Evolutionary conservation across 2,113 vertebrate species (phyloP).

Genomic region (Hydropotes inermis): DNA sequence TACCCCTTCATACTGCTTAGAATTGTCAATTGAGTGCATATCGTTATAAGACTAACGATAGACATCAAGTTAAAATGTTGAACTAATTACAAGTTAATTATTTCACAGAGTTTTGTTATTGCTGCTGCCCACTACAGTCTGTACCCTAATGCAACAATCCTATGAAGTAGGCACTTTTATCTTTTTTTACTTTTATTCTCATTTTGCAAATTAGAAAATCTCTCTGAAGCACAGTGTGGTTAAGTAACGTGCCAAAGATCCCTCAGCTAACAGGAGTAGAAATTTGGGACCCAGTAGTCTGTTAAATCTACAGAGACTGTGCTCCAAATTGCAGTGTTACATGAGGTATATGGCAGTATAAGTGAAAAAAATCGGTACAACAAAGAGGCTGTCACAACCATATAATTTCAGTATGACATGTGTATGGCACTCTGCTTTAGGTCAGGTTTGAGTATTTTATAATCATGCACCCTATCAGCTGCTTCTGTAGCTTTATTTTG

Average conservation of each 20-base stretch:
- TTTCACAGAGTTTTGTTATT: slow-evolving; percentile 34
- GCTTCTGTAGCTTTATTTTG: slow-evolving; percentile 27
- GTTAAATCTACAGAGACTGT: not conserved
- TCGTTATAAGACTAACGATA: not conserved
- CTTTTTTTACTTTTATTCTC: not conserved
- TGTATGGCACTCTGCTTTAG: not conserved
- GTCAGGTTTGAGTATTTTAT: slow-evolving; percentile 10
- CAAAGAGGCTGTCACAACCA: not conserved
- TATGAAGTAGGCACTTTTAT: not conserved
- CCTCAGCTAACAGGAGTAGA: not conserved
- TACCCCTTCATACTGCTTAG: not conserved
- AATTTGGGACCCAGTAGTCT: slow-evolving; percentile 12
- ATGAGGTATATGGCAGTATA: not conserved
- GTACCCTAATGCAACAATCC: not conserved
- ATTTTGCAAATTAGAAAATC: slow-evolving; percentile 1
- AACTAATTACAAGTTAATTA: not conserved
- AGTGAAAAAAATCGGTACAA: not conserved
- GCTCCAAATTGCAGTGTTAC: not conserved
- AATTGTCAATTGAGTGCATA: not conserved
- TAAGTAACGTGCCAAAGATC: not conserved
- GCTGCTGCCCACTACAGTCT: not conserved
- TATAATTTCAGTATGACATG: not conserved
- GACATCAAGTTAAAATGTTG: slow-evolving; percentile 23
- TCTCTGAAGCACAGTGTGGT: not conserved
- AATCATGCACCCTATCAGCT: not conserved